A percentile compares a stretch with the other conserved stretches of the same genome.
phyloP scores from a whole-genome alignment of 2,113 vertebrate species.

The Corythaixoides concolor region DNA sequence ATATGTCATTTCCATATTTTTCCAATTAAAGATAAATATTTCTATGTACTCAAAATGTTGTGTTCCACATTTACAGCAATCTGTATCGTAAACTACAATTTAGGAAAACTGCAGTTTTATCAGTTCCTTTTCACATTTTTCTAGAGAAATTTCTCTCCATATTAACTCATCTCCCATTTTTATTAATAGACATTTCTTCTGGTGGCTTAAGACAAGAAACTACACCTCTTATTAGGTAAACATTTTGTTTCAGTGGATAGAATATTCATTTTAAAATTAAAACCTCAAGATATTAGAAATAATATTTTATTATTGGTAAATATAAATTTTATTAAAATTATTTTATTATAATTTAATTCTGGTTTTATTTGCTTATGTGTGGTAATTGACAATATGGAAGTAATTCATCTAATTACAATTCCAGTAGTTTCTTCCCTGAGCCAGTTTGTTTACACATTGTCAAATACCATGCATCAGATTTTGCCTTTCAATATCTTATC shows the following conservation, averaged over 20 bases:
- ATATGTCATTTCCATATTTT: not conserved
- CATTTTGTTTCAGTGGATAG: not conserved
- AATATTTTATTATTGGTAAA: not conserved
- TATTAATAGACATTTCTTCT: not conserved
- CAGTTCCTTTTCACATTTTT: not conserved
- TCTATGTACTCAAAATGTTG: not conserved
- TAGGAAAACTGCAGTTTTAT: not conserved
- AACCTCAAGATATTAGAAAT: not conserved
- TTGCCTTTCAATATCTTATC: not conserved
- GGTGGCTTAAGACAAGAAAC: not conserved
- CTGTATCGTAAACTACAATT: rapidly evolving
- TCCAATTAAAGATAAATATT: not conserved
- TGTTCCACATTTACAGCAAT: not conserved
- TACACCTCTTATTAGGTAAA: not conserved
- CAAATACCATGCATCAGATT: not conserved
- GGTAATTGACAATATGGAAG: not conserved
- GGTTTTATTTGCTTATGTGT: not conserved
- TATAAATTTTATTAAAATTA: not conserved
- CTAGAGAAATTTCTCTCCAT: not conserved
- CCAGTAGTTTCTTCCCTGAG: not conserved
- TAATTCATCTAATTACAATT: not conserved
- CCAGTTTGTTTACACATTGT: not conserved
- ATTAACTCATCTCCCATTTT: not conserved
- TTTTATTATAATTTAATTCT: too few species aligned
- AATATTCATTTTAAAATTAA: not conserved